Percentiles rank a stretch among this genome's conserved stretches.
These are phyloP conservation scores for Heliornis fulica DNA, from an alignment of 2,113 vertebrate genomes.

Conservation along the genomic window DNA sequence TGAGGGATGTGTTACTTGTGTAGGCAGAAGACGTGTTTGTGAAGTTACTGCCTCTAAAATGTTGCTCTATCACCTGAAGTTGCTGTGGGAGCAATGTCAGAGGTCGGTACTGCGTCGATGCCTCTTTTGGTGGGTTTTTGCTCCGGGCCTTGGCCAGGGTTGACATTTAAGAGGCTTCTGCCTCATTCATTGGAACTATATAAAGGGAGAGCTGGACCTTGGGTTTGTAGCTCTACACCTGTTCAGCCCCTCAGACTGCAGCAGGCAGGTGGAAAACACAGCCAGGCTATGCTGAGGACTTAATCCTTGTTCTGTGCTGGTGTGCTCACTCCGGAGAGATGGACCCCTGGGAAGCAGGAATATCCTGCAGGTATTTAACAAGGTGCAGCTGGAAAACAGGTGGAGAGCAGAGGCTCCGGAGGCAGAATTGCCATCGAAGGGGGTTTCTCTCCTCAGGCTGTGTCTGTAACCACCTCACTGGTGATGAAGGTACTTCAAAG, in stretches of 20 bases:
- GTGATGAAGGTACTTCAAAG: not conserved
- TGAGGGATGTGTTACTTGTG: not conserved
- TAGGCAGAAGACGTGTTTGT: not conserved
- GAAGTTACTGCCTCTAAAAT: not conserved
- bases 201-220: not conserved
- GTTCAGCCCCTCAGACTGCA: not conserved
- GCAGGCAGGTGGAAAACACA: not conserved
- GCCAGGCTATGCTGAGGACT: not conserved
- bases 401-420: not conserved
- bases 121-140: not conserved
- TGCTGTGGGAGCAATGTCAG: not conserved
- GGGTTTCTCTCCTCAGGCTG: not conserved
- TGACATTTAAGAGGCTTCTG: not conserved
- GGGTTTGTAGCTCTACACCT: not conserved
- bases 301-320: rapidly evolving
- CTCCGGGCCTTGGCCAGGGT: not conserved
- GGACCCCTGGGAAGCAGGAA: not conserved
- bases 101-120: not conserved
- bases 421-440: not conserved
- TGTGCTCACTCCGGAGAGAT: not conserved
- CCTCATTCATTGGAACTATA: not conserved
- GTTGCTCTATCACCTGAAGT: not conserved
- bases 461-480: not conserved
- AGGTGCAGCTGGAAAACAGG: not conserved
- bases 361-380: constrained; percentile 34